Evolutionary conservation across 1,140 invertebrate genomes (phyloP).

Genomic region (Megathymus violae): DNA sequence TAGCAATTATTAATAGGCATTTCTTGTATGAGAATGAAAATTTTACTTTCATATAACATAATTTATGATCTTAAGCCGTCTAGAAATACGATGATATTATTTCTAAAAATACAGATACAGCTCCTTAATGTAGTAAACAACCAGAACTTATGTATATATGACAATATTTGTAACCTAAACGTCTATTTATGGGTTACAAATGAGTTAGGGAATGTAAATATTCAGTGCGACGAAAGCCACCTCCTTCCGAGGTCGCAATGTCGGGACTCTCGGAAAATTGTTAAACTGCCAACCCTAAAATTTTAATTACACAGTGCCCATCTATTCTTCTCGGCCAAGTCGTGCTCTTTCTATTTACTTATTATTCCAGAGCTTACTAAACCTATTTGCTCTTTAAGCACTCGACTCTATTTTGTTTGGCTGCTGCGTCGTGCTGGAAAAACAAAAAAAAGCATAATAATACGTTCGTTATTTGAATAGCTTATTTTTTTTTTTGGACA

Average conservation of each 20-base stretch:
- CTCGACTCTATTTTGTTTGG: background rate
- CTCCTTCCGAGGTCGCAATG: conserved; percentile 37
- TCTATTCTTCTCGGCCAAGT: conserved; percentile 35
- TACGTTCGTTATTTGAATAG: conserved; percentile 3
- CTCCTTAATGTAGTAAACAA: too few relatives aligned
- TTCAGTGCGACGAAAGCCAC: background rate
- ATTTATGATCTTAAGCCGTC: too few relatives aligned
- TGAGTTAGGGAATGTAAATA: background rate
- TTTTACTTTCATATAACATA: too few relatives aligned
- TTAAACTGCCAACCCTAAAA: conserved; percentile 41
- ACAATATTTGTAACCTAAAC: too few relatives aligned
- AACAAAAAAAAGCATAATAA: too few relatives aligned
- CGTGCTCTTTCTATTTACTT: conserved; percentile 39
- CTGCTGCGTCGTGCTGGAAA: too few relatives aligned
- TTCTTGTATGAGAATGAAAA: too few relatives aligned
- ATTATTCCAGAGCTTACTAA: conserved; percentile 34
- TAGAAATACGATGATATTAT: too few relatives aligned
- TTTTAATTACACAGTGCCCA: conserved; percentile 50
- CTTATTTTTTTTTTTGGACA: too few relatives aligned
- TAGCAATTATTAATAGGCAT: too few relatives aligned
- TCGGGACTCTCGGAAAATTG: conserved; percentile 33
- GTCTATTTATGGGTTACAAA: background rate
- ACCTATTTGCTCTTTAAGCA: conserved; percentile 5
- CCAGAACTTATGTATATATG: too few relatives aligned
- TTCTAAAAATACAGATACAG: too few relatives aligned